A percentile compares a stretch with the other conserved stretches of the same genome.
Conservation (phyloP, 1,140 invertebrate species). For the Lepidurus apus region DNA sequence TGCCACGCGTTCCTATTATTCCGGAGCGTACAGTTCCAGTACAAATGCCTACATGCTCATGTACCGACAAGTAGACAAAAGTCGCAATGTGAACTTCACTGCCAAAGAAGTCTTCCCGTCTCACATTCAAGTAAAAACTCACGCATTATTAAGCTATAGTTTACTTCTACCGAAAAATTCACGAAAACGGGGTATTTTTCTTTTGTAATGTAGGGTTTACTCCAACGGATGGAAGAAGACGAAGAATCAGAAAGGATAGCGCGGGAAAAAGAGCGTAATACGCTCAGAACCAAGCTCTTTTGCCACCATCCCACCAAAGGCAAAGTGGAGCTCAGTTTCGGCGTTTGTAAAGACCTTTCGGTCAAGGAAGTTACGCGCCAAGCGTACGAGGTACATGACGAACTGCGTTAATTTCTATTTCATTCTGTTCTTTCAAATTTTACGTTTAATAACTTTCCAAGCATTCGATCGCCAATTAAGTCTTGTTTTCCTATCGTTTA, state of each 20-base stretch:
- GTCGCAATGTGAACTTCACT: constrained; percentile 62
- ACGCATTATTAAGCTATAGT: constrained; percentile 28
- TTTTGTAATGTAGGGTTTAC: constrained; percentile 48
- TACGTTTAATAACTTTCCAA: no score
- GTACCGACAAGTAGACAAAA: constrained; percentile 74
- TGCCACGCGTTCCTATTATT: constrained; percentile 60
- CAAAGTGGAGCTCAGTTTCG: constrained; percentile 30
- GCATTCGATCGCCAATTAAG: no score
- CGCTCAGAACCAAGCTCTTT: constrained; percentile 60
- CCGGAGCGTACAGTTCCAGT: constrained; percentile 67
- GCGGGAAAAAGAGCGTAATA: constrained; percentile 55
- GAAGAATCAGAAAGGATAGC: constrained; percentile 60
- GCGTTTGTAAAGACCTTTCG: constrained; percentile 51
- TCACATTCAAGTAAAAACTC: constrained; percentile 56
- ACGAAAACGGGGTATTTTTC: constrained; percentile 22
- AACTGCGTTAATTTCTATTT: constrained; percentile 27
- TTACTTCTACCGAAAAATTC: constrained; percentile 30
- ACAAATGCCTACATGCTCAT: constrained; percentile 92
- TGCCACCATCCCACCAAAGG: constrained; percentile 53
- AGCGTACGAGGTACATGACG: constrained; percentile 51
- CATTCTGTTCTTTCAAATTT: neutral
- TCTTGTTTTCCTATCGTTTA: constrained; percentile 39
- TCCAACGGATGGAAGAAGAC: constrained; percentile 59
- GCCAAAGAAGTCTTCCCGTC: constrained; percentile 63
- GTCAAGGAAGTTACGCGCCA: constrained; percentile 54